Conservation (phyloP, 1,140 invertebrate genomes). For the Drosophila tani region DNA sequence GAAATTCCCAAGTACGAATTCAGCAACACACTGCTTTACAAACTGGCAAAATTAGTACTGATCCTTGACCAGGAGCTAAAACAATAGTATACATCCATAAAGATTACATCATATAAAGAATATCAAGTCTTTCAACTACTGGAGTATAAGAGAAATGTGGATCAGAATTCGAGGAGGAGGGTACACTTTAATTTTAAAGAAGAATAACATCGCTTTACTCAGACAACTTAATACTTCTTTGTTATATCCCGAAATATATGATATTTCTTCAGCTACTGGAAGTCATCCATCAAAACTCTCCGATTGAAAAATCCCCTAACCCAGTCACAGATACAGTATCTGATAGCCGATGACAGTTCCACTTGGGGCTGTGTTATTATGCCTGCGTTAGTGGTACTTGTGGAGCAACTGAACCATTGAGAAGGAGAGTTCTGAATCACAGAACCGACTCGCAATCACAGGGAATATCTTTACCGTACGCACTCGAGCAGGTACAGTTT, state of each 20-base stretch:
- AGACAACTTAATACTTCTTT: not conserved
- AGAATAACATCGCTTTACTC: not conserved
- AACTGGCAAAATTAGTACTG: not conserved
- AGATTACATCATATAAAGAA: too few relatives aligned
- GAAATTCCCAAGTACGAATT: not conserved
- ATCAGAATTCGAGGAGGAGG: not conserved
- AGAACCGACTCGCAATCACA: conserved; percentile 8
- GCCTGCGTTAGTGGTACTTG: not conserved
- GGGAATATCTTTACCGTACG: conserved; percentile 52
- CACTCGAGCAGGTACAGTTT: conserved; percentile 68
- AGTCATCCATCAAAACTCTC: conserved; percentile 7
- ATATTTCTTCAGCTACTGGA: not conserved
- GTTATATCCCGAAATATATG: not conserved
- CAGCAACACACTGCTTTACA: not conserved
- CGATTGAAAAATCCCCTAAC: not conserved
- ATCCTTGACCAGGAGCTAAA: not conserved
- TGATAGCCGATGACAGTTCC: conserved; percentile 21
- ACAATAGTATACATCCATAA: not conserved
- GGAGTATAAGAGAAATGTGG: not conserved
- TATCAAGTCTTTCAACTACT: not conserved
- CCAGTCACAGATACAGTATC: conserved; percentile 8
- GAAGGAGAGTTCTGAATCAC: conserved; percentile 31
- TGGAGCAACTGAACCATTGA: conserved; percentile 35
- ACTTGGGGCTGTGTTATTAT: conserved; percentile 19
- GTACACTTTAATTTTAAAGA: too few relatives aligned